Evolutionary conservation across 2,113 vertebrate genomes (phyloP).

Genomic region (Xiphophorus maculatus): DNA sequence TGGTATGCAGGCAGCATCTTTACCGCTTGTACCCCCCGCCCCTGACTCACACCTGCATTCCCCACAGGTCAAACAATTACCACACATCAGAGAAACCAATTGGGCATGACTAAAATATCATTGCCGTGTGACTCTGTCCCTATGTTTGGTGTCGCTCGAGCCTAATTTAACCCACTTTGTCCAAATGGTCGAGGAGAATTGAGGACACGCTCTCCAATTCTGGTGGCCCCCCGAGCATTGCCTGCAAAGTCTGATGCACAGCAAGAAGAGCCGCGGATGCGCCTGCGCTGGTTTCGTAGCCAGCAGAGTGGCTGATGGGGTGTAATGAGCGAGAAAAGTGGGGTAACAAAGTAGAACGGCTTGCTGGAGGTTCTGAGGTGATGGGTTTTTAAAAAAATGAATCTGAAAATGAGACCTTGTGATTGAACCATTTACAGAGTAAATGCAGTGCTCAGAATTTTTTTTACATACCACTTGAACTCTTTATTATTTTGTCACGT

Average conservation of each 20-base stretch:
- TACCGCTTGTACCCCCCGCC: slow-evolving; percentile 35
- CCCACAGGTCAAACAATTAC: slow-evolving; percentile 79
- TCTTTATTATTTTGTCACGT: not conserved
- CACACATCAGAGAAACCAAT: slow-evolving; percentile 78
- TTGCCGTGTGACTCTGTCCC: slow-evolving; percentile 66
- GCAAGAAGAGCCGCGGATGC: slow-evolving; percentile 45
- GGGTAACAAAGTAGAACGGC: slow-evolving; percentile 33
- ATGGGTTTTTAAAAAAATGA: no score
- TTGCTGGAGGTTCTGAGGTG: slow-evolving; percentile 29
- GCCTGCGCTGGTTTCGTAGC: slow-evolving; percentile 55
- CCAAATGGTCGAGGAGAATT: slow-evolving; percentile 68
- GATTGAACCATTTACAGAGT: no score
- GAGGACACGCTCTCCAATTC: slow-evolving; percentile 75
- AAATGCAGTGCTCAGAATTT: no score
- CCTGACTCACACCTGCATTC: slow-evolving; percentile 34
- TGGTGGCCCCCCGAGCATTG: slow-evolving; percentile 48
- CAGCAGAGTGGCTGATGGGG: slow-evolving; percentile 46
- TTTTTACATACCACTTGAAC: no score
- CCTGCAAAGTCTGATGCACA: slow-evolving; percentile 43
- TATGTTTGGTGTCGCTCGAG: slow-evolving; percentile 64
- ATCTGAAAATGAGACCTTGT: no score
- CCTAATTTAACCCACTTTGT: slow-evolving; percentile 79
- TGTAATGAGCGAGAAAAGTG: slow-evolving; percentile 55
- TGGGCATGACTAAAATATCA: slow-evolving; percentile 80
- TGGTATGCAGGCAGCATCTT: slow-evolving; percentile 59